Conservation (phyloP, 2,888 invertebrate genomes). For the Drosophila parthenogenetica region DNA sequence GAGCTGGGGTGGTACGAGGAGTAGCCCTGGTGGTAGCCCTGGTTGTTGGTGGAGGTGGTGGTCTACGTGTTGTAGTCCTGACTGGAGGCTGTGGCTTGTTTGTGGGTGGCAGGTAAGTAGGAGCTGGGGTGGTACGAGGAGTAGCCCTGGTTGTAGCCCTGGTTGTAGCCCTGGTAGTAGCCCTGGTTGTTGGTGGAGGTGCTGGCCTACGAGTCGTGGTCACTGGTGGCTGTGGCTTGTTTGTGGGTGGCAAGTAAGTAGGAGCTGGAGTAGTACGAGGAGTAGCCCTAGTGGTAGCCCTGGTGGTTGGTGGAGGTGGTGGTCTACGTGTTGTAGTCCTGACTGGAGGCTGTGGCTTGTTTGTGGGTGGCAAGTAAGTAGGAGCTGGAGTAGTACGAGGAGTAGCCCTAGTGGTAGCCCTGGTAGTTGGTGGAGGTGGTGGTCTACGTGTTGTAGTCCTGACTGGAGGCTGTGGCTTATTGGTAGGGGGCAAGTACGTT, state of each 20-base stretch:
- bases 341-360: conserved; percentile 55
- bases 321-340: conserved; percentile 43
- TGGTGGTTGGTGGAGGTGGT: conserved; percentile 49
- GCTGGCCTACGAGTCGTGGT: conserved; percentile 28
- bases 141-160: conserved; percentile 17
- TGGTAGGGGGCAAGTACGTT: conserved; percentile 58
- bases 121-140: conserved; percentile 38
- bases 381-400: conserved; percentile 28
- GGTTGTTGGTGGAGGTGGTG: conserved; percentile 43
- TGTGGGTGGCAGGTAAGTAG: conserved; percentile 39
- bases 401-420: conserved; percentile 43
- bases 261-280: conserved; percentile 52
- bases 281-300: conserved; percentile 46
- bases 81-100: background rate
- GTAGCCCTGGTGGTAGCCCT: conserved; percentile 38
- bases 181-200: conserved; percentile 30
- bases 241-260: conserved; percentile 58
- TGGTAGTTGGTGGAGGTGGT: conserved; percentile 21
- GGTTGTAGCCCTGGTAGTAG: conserved; percentile 17
- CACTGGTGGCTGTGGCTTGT: conserved; percentile 60
- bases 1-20: conserved; percentile 13
- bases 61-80: background rate
- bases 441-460: conserved; percentile 26
- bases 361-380: conserved; percentile 63
- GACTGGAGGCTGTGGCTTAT: conserved; percentile 60